A percentile compares a stretch with the other conserved stretches of the same genome.
phyloP scores from a whole-genome alignment of 2,113 vertebrate genomes.

The Nesoenas mayeri region DNA sequence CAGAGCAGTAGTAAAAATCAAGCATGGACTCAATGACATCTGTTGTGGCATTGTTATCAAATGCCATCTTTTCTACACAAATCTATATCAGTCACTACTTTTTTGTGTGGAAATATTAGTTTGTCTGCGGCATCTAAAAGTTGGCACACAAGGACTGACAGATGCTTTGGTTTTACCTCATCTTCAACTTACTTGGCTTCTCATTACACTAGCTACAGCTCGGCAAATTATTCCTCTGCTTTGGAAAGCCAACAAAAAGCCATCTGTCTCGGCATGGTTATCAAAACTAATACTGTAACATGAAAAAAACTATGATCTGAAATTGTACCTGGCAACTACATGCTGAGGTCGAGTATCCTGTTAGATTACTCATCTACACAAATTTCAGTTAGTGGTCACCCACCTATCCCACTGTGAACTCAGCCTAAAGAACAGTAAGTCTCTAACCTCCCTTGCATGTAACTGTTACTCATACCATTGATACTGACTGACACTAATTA shows the following conservation, averaged over 20 bases:
- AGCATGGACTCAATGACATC: conserved; percentile 79
- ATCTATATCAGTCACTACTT: conserved; percentile 76
- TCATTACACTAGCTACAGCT: conserved; percentile 77
- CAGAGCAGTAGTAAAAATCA: conserved; percentile 79
- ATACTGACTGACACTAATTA: conserved; percentile 69
- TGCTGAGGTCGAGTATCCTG: conserved; percentile 5
- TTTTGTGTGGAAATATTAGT: conserved; percentile 80
- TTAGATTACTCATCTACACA: conserved; percentile 3
- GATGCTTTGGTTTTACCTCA: conserved; percentile 83
- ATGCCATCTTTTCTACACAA: conserved; percentile 79
- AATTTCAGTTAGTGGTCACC: background rate
- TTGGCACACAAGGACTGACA: conserved; percentile 76
- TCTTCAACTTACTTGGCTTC: conserved; percentile 80
- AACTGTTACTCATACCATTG: conserved; percentile 41
- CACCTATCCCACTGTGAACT: background rate
- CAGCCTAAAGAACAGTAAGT: background rate
- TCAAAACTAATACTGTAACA: conserved; percentile 78
- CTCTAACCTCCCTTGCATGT: conserved; percentile 19
- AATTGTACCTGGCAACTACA: conserved; percentile 57
- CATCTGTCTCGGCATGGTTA: conserved; percentile 83
- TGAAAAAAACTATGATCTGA: conserved; percentile 66
- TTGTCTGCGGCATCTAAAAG: conserved; percentile 73
- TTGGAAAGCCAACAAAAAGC: conserved; percentile 80
- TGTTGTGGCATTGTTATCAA: conserved; percentile 82
- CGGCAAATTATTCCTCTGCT: conserved; percentile 80